Conservation (phyloP, 2,797 vertebrate genomes). For the Oreochromis mossambicus region DNA sequence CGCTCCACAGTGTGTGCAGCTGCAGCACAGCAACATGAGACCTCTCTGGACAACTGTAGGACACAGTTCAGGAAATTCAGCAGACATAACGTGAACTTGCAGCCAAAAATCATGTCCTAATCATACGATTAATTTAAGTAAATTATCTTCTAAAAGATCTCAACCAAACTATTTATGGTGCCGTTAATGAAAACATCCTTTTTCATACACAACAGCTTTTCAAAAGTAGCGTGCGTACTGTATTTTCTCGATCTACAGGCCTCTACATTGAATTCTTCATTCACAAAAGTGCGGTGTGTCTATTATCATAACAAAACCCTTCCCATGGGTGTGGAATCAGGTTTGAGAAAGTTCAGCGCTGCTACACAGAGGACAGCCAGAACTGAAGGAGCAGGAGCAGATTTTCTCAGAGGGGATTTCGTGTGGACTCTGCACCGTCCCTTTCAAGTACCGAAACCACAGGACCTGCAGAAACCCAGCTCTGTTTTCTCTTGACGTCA, state of each 20-base stretch:
- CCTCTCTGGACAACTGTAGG: background rate
- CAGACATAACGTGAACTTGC: background rate
- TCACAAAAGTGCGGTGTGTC: background rate
- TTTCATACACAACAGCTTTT: fast-evolving
- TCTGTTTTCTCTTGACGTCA: constrained; percentile 48
- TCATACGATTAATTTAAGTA: background rate
- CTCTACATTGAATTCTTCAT: background rate
- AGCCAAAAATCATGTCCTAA: background rate
- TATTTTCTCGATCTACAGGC: fast-evolving
- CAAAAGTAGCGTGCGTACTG: background rate
- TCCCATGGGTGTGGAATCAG: constrained; percentile 11
- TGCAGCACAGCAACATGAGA: background rate
- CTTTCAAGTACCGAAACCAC: constrained; percentile 49
- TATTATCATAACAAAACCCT: background rate
- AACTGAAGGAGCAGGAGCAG: background rate
- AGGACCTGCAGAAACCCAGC: constrained; percentile 39
- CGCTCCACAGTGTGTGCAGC: constrained; percentile 40
- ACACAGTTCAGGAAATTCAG: background rate
- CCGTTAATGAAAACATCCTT: background rate
- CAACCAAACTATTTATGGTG: background rate
- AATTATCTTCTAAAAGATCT: background rate
- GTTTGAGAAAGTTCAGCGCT: constrained; percentile 38
- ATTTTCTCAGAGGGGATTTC: constrained; percentile 22
- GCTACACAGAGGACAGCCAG: constrained; percentile 45
- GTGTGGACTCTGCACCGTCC: constrained; percentile 39